phyloP scores from a whole-genome alignment of 2,113 vertebrate species.

The Cottus gobio region DNA sequence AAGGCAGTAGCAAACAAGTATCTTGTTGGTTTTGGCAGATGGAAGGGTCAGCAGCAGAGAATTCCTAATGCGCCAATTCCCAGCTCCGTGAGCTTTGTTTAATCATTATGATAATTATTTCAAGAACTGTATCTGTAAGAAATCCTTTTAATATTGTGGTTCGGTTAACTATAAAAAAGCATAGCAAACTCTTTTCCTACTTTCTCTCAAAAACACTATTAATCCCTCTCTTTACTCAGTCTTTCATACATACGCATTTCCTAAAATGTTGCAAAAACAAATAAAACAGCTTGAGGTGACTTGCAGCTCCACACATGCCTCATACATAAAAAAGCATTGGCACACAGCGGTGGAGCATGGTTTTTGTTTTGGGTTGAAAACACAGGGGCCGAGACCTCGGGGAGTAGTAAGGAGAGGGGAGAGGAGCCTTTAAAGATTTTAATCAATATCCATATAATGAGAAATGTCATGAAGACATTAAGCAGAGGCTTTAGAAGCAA shows the following conservation, averaged over 20 bases:
- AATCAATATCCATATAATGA: slow-evolving; percentile 8
- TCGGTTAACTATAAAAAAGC: background rate
- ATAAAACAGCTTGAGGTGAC: background rate
- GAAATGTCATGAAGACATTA: slow-evolving; percentile 15
- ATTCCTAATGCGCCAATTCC: slow-evolving; percentile 37
- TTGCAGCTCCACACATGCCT: background rate
- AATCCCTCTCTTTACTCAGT: background rate
- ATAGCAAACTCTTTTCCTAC: background rate
- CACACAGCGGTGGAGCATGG: background rate
- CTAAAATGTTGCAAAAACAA: background rate
- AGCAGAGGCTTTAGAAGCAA: slow-evolving; percentile 10
- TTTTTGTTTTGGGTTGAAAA: slow-evolving; percentile 14
- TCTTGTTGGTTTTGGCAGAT: slow-evolving; percentile 71
- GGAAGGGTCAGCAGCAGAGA: slow-evolving; percentile 7
- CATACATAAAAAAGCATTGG: background rate
- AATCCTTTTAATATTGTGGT: background rate
- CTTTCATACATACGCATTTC: background rate
- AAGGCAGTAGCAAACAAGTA: slow-evolving; percentile 33
- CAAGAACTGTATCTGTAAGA: background rate
- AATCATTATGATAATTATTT: slow-evolving; percentile 2
- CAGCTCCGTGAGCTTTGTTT: slow-evolving; percentile 1
- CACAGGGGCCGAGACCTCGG: background rate
- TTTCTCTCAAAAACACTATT: background rate
- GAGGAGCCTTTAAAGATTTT: background rate
- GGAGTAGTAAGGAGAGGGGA: background rate